Base-by-base conservation (phyloP, 2,797 vertebrate genomes). In the Cyclura pinguis region DNA sequence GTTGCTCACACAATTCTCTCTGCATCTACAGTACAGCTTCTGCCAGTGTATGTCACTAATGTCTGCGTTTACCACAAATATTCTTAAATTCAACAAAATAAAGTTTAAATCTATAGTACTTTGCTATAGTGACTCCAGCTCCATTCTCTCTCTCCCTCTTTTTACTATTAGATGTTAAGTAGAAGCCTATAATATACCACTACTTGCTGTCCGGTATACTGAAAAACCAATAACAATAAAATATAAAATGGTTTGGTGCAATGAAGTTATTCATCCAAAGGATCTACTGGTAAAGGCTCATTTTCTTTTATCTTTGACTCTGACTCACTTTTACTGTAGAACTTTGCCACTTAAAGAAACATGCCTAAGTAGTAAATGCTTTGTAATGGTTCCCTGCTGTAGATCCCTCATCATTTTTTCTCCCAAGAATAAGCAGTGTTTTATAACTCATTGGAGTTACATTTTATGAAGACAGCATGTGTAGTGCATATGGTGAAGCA, bases 311-410 rank as follows among this genome's bases (percentile, higher is more conserved):
- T 76, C 52, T 89, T 24, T 69, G 59, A 74, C 32, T 85, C 91
- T 91, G 86, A 88, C n/a, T 88, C 2, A 59, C 88, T 91, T 95
- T 87, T 81, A 89, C 35, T 80, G 14, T 29, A 88, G 69, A 94
- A 94, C 91, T 69, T 83, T 73, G 52, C 38, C 67, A 77, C 86
- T 88, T 90, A 42, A 76, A 86, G 86, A 84, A 90, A 80, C 55
- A 10, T 10, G 74, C 35, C 89, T 87, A 20, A 87, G 5, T 80
- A 88, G 16, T 81, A 93, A 92, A 89, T 73, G 10, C 2, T 90
- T 85, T 80, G 14, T 83, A 92, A 92, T 92, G 91, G 80, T 80
- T 22, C 4, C 38, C 1, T 69, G 0, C 0, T 32, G 6, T 73
- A 86, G 87, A 93, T 62, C 81, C 22, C 14, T 72, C 80, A 88